A percentile compares a stretch with the other conserved stretches of the same genome.
Evolutionary conservation across 1,140 invertebrate species (phyloP).

Genomic region (Pentalonia nigronervosa): DNA sequence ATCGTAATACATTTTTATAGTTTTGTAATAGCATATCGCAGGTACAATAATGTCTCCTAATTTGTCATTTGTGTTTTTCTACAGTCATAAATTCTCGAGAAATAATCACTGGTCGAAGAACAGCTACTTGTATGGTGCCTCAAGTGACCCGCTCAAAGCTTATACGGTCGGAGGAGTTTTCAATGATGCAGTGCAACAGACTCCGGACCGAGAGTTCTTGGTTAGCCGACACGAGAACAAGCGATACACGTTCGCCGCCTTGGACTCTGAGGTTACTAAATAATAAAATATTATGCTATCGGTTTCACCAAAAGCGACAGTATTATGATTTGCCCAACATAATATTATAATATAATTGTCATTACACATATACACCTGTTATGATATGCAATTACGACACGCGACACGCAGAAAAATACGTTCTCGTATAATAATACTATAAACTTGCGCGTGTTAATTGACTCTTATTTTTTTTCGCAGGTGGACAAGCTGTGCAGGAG

Average conservation of each 20-base stretch:
- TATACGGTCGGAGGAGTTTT: constrained; percentile 26
- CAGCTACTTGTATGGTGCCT: background rate
- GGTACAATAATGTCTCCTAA: no score
- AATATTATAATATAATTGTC: background rate
- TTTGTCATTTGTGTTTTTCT: background rate
- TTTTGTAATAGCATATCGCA: no score
- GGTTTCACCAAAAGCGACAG: background rate
- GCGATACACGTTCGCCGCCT: background rate
- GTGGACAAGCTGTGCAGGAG: constrained; percentile 66
- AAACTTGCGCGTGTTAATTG: background rate
- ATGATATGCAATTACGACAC: background rate
- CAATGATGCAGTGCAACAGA: background rate
- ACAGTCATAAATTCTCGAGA: background rate
- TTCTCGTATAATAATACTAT: background rate
- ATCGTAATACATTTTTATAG: no score
- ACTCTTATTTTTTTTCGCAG: constrained; percentile 61
- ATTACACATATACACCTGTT: no score
- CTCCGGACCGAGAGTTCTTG: constrained; percentile 8
- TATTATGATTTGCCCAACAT: background rate
- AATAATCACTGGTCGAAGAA: constrained; percentile 23
- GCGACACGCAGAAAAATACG: background rate
- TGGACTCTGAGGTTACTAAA: constrained; percentile 15
- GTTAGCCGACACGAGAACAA: constrained; percentile 40
- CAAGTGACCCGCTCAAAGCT: background rate
- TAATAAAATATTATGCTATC: background rate